Evolutionary conservation across 2,888 invertebrate species (phyloP).

Genomic region (Sphecodes monilicornis): DNA sequence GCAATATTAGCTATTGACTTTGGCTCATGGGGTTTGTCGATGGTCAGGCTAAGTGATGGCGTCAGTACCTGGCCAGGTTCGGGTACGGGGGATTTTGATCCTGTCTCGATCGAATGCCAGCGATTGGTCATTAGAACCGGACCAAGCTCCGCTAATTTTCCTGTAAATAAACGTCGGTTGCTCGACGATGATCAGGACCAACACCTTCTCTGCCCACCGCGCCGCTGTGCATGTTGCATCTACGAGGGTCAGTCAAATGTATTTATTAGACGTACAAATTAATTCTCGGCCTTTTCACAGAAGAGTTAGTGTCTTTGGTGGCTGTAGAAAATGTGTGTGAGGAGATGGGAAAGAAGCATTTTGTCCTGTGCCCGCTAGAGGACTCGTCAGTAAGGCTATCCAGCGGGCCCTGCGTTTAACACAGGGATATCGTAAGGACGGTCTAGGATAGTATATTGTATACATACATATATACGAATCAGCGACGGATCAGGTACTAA

Average conservation of each 20-base stretch:
- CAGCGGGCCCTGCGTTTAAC: no score
- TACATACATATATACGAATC: no score
- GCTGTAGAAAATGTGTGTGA: no score
- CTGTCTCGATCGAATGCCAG: conserved; percentile 21
- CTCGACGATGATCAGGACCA: background rate
- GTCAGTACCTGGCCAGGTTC: conserved; percentile 26
- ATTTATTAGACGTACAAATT: background rate
- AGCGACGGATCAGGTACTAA: no score
- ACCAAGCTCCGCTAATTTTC: conserved; percentile 42
- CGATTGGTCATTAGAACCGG: conserved; percentile 25
- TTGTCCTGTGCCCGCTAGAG: no score
- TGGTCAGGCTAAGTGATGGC: conserved; percentile 59
- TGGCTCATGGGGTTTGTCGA: conserved; percentile 64
- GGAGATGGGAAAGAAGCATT: no score
- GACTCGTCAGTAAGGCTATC: no score
- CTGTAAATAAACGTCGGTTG: conserved; percentile 29
- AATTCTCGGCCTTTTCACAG: background rate
- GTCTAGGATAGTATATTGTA: no score
- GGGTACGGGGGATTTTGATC: conserved; percentile 35
- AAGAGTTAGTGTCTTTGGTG: background rate
- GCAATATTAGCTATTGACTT: conserved; percentile 77
- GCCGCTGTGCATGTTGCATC: background rate
- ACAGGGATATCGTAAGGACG: no score
- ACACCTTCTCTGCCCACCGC: background rate
- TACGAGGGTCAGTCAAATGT: background rate